Base-by-base conservation (phyloP, 2,797 vertebrate genomes). In the Setipinna tenuifilis region DNA sequence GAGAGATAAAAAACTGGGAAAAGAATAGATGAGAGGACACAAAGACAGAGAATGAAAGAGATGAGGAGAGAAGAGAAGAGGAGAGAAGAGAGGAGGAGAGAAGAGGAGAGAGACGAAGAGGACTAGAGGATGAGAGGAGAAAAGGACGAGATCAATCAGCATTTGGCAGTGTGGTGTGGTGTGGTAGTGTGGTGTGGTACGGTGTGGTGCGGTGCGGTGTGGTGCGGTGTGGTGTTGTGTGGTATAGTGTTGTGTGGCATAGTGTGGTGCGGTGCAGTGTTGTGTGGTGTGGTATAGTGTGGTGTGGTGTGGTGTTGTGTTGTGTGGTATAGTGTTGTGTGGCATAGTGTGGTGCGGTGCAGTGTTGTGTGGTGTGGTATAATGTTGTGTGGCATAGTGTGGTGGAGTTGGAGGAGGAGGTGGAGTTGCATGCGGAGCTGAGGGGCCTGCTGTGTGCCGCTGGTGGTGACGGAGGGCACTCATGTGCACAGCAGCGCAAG, bases 401-500 rank as follows among this genome's bases (percentile, higher is more conserved):
- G 7, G 7, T 9, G 50, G 0, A 54, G 50, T 54, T 81, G 78
- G 21, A 81, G 23, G 14, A 28, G 71, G 23, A 17, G 50, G 19
- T 28, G 46, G 58, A 50, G 31, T 78, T n/a, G n/a, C n/a, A n/a
- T n/a, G n/a, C n/a, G 11, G 65, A 31, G 17, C 65, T 23, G 65
- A 71, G n/a, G 17, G 65, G 65, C 5, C n/a, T 71, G 65, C 50
- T 54, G 50, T 54, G 61, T 75, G 84, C 82, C 86, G n/a, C 9
- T 61, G 41, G 86, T 54, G 65, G 85, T 35, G 85, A 85, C 86
- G 82, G 86, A 85, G 81, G 81, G 81, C 82, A 85, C 83, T 86
- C 88, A 87, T 90, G 91, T 89, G 88, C 85, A 83, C 68, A 90
- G 88, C 85, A 88, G 86, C 48, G 35, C 54, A 44, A 62, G 81